A percentile compares a stretch with the other conserved stretches of the same genome.
phyloP scores from a whole-genome alignment of 2,888 invertebrate species.

The Chrysina gloriosa region DNA sequence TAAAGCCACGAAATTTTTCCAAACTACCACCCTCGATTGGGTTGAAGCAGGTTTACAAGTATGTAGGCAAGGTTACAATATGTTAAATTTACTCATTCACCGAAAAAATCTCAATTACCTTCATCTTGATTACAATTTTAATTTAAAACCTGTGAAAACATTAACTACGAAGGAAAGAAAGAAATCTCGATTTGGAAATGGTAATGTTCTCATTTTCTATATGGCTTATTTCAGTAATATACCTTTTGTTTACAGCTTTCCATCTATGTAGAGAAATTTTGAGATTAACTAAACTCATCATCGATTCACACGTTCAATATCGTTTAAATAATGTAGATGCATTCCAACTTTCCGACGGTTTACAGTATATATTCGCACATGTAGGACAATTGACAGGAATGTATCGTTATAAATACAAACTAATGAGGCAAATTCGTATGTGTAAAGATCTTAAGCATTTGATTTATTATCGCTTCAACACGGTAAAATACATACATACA shows the following conservation, averaged over 20 bases:
- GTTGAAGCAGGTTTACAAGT: slow-evolving; percentile 99
- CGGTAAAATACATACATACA: slow-evolving; percentile 68
- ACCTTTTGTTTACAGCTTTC: too few species aligned
- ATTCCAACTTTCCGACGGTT: slow-evolving; percentile 96
- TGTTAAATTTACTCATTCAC: slow-evolving; percentile 98
- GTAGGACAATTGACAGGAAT: slow-evolving; percentile 99
- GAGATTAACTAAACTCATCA: slow-evolving; percentile 96
- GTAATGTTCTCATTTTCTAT: slow-evolving; percentile 66
- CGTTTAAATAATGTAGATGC: slow-evolving; percentile 99
- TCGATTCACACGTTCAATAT: slow-evolving; percentile 99
- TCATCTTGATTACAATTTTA: slow-evolving; percentile 99
- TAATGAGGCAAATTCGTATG: slow-evolving; percentile 99
- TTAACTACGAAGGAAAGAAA: slow-evolving; percentile 99
- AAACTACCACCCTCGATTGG: slow-evolving; percentile 99
- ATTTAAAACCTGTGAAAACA: slow-evolving; percentile 99
- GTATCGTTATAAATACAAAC: slow-evolving; percentile 99
- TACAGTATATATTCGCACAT: slow-evolving; percentile 99
- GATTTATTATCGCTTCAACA: slow-evolving; percentile 99
- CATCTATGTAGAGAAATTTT: slow-evolving; percentile 99
- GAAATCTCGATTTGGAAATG: slow-evolving; percentile 96
- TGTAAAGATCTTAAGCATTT: slow-evolving; percentile 99
- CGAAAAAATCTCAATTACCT: slow-evolving; percentile 99
- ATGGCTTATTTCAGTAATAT: slow-evolving; percentile 39
- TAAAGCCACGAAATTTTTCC: slow-evolving; percentile 99
- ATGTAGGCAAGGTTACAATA: slow-evolving; percentile 99